Percentiles rank a stretch among this genome's conserved stretches.
Evolutionary conservation across 2,797 vertebrate species (phyloP).

Genomic region (Schizopygopsis malacanthus): DNA sequence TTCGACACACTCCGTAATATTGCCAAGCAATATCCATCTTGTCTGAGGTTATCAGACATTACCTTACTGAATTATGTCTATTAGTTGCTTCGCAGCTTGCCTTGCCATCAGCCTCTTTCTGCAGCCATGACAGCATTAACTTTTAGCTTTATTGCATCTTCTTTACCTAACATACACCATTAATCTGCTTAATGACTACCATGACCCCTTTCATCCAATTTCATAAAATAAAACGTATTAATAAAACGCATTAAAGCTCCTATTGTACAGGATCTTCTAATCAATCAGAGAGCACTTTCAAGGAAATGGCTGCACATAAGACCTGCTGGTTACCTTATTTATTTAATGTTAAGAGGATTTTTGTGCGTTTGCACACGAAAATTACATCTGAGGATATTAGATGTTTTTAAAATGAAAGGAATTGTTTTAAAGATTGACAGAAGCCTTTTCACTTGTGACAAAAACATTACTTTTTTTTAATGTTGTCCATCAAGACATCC

Average conservation of each 20-base stretch:
- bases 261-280: slow-evolving; percentile 75
- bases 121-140: slow-evolving; percentile 79
- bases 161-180: slow-evolving; percentile 82
- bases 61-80: slow-evolving; percentile 82
- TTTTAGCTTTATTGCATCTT: slow-evolving; percentile 83
- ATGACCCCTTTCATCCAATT: slow-evolving; percentile 83
- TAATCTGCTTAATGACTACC: slow-evolving; percentile 81
- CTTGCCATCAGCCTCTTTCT: slow-evolving; percentile 74
- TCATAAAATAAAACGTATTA: slow-evolving; percentile 85
- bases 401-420: slow-evolving; percentile 14
- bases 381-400: slow-evolving; percentile 45
- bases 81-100: slow-evolving; percentile 73
- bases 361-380: slow-evolving; percentile 26
- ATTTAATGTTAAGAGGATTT: slow-evolving; percentile 66
- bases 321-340: slow-evolving; percentile 68
- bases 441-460: neutral
- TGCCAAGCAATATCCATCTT: slow-evolving; percentile 81
- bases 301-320: slow-evolving; percentile 72
- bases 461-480: neutral
- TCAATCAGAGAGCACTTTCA: slow-evolving; percentile 77
- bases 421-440: neutral
- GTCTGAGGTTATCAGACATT: slow-evolving; percentile 76
- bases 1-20: slow-evolving; percentile 74
- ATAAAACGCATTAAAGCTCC: slow-evolving; percentile 81
- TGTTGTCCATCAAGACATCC: neutral